Conservation (phyloP, 2,888 invertebrate genomes). For the Antheraea yamamai region DNA sequence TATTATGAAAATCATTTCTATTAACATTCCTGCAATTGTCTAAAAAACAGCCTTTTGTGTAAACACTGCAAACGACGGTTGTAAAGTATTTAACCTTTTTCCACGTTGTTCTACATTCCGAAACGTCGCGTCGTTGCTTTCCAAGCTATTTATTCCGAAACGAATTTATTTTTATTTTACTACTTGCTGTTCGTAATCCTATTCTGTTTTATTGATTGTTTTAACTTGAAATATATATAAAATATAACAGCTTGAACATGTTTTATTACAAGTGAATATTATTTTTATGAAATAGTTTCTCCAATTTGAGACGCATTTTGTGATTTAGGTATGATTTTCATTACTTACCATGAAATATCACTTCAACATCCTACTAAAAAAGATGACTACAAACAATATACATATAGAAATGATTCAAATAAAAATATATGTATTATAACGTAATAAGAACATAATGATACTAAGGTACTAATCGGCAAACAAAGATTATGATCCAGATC, state of each 20-base stretch:
- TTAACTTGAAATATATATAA: background rate
- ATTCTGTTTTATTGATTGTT: background rate
- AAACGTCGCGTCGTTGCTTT: constrained; percentile 9
- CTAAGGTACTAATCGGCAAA: no score
- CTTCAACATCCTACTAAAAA: background rate
- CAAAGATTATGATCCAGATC: no score
- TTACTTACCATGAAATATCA: background rate
- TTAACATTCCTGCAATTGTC: constrained; percentile 5
- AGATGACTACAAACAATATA: no score
- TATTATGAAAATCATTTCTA: background rate
- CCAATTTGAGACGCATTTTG: background rate
- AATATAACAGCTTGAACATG: background rate
- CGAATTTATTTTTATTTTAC: background rate
- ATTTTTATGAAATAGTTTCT: background rate
- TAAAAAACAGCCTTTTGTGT: constrained; percentile 12
- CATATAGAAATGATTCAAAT: no score
- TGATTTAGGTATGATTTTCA: no score
- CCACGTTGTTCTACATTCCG: constrained; percentile 14
- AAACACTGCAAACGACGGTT: constrained; percentile 6
- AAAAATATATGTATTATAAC: no score
- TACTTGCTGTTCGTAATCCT: background rate
- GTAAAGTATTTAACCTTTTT: constrained; percentile 7
- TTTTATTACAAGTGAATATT: background rate
- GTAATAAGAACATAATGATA: no score
- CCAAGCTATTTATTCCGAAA: constrained; percentile 13